Evolutionary conservation across 2,888 invertebrate species (phyloP).

Genomic region (Drosophila multiciliata): DNA sequence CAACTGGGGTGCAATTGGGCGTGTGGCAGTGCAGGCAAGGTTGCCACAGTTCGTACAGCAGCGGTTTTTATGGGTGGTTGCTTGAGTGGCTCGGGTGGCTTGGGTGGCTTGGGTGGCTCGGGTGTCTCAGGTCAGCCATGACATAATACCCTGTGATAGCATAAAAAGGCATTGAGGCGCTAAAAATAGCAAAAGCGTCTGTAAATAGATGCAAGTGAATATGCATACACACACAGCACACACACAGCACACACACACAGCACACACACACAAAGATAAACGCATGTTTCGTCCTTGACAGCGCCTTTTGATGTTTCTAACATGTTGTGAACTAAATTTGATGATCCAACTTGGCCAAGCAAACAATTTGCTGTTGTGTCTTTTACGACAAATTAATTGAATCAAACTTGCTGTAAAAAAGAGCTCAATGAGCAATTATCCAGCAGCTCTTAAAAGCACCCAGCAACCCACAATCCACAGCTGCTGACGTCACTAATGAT

Average conservation of each 20-base stretch:
- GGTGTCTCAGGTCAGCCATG: constrained; percentile 66
- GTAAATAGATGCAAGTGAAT: constrained; percentile 52
- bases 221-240: constrained; percentile 9
- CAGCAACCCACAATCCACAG: not conserved
- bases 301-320: constrained; percentile 23
- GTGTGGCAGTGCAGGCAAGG: not conserved
- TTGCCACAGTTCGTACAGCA: constrained; percentile 1
- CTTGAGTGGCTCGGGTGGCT: constrained; percentile 43
- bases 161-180: constrained; percentile 57
- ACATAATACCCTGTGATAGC: constrained; percentile 78
- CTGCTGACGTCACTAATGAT: constrained; percentile 68
- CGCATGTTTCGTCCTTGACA: constrained; percentile 20
- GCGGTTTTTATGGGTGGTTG: constrained; percentile 10
- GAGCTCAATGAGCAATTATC: constrained; percentile 70
- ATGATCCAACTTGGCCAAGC: constrained; percentile 42
- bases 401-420: constrained; percentile 58
- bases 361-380: constrained; percentile 26
- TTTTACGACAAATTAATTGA: constrained; percentile 67
- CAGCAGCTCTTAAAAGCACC: constrained; percentile 18
- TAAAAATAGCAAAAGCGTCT: constrained; percentile 63
- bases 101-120: constrained; percentile 3
- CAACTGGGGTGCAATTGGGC: constrained; percentile 6
- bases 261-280: not conserved
- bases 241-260: not conserved
- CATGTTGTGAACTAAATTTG: constrained; percentile 36